Conservation (phyloP, 2,113 vertebrate species). For the Capra hircus region DNA sequence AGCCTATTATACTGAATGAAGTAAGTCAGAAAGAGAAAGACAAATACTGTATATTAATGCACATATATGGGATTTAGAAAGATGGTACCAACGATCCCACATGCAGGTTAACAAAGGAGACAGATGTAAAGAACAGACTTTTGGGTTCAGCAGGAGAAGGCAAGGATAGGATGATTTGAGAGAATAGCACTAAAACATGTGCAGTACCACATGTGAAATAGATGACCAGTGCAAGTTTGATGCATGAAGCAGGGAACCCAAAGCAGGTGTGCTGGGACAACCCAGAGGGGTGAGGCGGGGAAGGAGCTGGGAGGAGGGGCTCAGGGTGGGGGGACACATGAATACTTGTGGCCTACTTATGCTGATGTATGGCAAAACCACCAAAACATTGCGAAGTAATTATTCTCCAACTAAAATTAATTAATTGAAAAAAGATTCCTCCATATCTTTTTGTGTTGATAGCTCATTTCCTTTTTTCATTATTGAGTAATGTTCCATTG, state of each 20-base stretch:
- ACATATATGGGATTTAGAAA: neutral
- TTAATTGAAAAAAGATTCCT: neutral
- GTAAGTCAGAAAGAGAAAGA: neutral
- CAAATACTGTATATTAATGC: neutral
- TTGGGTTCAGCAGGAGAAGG: neutral
- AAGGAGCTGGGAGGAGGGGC: neutral
- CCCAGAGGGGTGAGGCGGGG: neutral
- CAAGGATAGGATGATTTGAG: neutral
- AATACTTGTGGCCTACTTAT: neutral
- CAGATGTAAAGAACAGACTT: neutral
- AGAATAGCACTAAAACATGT: neutral
- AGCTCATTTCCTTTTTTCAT: neutral
- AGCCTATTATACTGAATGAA: neutral
- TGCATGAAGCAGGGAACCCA: neutral
- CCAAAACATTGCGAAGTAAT: neutral
- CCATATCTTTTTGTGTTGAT: neutral
- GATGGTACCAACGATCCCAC: neutral
- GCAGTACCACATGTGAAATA: neutral
- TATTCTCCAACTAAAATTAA: neutral
- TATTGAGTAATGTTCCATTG: neutral
- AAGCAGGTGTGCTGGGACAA: neutral
- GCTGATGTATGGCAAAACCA: neutral
- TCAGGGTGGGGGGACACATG: neutral
- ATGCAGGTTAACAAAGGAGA: neutral
- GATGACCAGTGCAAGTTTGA: neutral